Percentiles rank a stretch among this genome's conserved stretches.
These are phyloP conservation scores for Hiodon tergisus DNA, from an alignment of 2,113 vertebrate species.

Conservation along the genomic window DNA sequence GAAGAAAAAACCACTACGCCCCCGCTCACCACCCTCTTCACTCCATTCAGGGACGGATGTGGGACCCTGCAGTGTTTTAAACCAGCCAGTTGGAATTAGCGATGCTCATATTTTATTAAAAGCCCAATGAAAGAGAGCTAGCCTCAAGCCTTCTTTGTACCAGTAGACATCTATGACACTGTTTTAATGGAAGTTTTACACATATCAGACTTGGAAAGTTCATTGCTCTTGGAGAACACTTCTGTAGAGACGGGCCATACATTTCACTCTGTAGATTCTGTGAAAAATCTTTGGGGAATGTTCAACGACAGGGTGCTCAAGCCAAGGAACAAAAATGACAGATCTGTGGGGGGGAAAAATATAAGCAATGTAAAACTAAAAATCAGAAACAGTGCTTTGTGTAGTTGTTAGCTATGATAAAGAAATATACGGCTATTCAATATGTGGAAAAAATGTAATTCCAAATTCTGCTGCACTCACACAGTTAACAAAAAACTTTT, in stretches of 20 bases:
- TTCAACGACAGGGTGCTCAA: not conserved
- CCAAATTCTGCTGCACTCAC: too few species aligned
- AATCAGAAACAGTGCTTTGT: too few species aligned
- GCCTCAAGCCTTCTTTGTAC: not conserved
- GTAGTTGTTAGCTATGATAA: too few species aligned
- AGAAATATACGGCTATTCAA: too few species aligned
- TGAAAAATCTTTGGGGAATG: not conserved
- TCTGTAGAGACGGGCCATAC: not conserved
- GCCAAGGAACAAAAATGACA: not conserved
- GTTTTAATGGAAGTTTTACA: not conserved
- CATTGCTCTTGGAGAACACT: not conserved
- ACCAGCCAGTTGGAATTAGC: not conserved
- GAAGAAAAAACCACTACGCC: not conserved
- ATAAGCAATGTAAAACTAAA: not conserved
- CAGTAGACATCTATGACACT: not conserved
- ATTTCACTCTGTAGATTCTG: not conserved
- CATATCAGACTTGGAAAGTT: not conserved
- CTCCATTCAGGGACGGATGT: not conserved
- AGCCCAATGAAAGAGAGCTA: not conserved
- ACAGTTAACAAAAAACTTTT: too few species aligned
- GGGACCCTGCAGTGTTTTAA: not conserved
- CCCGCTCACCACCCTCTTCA: not conserved
- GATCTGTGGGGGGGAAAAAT: not conserved
- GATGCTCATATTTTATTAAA: slow-evolving; percentile 1
- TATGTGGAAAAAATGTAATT: too few species aligned